Evolutionary conservation across 1,140 invertebrate genomes (phyloP).

Genomic region (Centruroides vittatus): DNA sequence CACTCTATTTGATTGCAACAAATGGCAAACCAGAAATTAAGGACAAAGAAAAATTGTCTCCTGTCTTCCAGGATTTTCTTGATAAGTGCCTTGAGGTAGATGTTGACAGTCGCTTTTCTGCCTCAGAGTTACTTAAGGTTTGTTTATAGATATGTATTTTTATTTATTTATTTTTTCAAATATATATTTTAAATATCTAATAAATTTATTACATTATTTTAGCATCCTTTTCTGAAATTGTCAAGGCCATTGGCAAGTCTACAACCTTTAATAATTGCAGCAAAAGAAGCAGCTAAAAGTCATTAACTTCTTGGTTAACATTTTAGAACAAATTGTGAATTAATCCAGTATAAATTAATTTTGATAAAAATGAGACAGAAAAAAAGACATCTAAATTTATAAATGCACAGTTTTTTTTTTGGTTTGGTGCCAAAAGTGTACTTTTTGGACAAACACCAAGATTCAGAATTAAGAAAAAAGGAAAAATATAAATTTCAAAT

Average conservation of each 20-base stretch:
- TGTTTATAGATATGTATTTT: not conserved
- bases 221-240: conserved; percentile 74
- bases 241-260: conserved; percentile 70
- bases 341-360: too few relatives aligned
- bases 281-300: conserved; percentile 58
- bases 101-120: conserved; percentile 68
- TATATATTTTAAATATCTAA: not conserved
- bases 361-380: too few relatives aligned
- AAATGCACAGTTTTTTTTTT: too few relatives aligned
- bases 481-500: too few relatives aligned
- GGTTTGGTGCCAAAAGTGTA: too few relatives aligned
- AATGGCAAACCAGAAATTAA: conserved; percentile 85
- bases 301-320: not conserved
- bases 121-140: conserved; percentile 51
- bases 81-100: conserved; percentile 72
- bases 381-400: too few relatives aligned
- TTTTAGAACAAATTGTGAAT: too few relatives aligned
- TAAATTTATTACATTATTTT: conserved; percentile 27
- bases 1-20: conserved; percentile 88
- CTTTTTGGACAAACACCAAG: too few relatives aligned
- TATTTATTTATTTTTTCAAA: not conserved
- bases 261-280: conserved; percentile 79
- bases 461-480: too few relatives aligned
- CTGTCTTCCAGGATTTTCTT: conserved; percentile 36
- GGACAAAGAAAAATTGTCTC: conserved; percentile 63